These are phyloP conservation scores for Nycteola revayana DNA, from an alignment of 2,888 invertebrate species.

Conservation along the genomic window DNA sequence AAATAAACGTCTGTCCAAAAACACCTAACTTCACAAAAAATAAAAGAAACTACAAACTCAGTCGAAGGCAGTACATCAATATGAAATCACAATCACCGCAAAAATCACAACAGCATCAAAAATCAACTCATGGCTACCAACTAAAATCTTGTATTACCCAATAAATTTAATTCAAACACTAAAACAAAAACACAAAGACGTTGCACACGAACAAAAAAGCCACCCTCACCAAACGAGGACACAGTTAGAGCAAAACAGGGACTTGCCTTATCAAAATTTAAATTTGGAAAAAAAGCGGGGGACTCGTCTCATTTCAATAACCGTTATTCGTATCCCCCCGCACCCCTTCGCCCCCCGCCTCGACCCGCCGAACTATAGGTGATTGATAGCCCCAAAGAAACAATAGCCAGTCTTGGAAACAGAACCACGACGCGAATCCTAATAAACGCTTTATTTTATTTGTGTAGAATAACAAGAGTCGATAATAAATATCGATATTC, in stretches of 20 bases:
- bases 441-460: constrained; percentile 81
- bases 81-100: too few species aligned
- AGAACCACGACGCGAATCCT: constrained; percentile 75
- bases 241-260: constrained; percentile 75
- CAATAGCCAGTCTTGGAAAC: constrained; percentile 71
- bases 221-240: constrained; percentile 62
- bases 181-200: constrained; percentile 58
- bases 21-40: too few species aligned
- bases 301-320: constrained; percentile 80
- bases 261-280: constrained; percentile 82
- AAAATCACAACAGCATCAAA: too few species aligned
- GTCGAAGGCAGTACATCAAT: too few species aligned
- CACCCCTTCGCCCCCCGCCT: constrained; percentile 42
- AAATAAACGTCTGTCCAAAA: too few species aligned
- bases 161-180: constrained; percentile 47
- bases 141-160: constrained; percentile 37
- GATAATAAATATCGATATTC: constrained; percentile 70
- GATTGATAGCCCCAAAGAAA: constrained; percentile 78
- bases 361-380: constrained; percentile 54
- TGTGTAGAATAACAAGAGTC: constrained; percentile 69
- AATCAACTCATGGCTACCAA: constrained; percentile 7
- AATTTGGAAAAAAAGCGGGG: constrained; percentile 80
- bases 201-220: constrained; percentile 63
- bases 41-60: too few species aligned
- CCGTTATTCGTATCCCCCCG: constrained; percentile 70